A percentile compares a stretch with the other conserved stretches of the same genome.
These are phyloP conservation scores for Dendrocincla fuliginosa DNA, from an alignment of 2,797 vertebrate genomes.

Conservation along the genomic window DNA sequence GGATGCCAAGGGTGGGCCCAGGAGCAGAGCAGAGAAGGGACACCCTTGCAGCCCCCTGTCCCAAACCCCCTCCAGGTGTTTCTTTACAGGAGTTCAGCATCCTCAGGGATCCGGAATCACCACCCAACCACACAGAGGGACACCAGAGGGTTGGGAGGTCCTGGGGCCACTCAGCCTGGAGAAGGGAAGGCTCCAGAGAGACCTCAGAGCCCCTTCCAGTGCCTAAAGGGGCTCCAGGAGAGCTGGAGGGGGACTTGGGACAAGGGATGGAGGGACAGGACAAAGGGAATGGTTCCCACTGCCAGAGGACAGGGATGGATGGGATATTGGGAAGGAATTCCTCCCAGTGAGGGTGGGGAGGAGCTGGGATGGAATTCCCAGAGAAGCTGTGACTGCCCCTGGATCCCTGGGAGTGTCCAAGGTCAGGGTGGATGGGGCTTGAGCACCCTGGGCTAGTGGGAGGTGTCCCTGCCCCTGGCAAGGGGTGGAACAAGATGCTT, in stretches of 20 bases:
- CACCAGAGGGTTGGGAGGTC: not conserved
- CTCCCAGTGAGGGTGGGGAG: rapidly evolving
- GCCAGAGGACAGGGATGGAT: not conserved
- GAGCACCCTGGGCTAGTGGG: rapidly evolving
- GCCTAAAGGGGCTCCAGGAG: not conserved
- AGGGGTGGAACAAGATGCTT: rapidly evolving
- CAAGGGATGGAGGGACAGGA: not conserved
- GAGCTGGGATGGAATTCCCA: not conserved
- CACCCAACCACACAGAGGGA: not conserved
- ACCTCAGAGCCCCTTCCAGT: not conserved
- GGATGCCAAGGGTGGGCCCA: not conserved
- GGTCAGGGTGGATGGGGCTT: not conserved
- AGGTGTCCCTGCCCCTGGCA: not conserved
- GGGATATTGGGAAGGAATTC: not conserved
- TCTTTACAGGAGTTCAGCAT: rapidly evolving
- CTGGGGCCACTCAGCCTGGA: not conserved
- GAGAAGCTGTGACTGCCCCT: not conserved
- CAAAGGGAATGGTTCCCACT: not conserved
- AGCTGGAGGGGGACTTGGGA: not conserved
- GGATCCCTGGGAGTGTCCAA: not conserved
- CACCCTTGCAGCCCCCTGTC: not conserved
- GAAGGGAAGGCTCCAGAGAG: not conserved
- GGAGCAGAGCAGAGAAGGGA: rapidly evolving
- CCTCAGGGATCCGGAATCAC: not conserved
- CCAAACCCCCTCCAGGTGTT: not conserved